phyloP scores from a whole-genome alignment of 2,113 vertebrate species.

The Scalopus aquaticus region DNA sequence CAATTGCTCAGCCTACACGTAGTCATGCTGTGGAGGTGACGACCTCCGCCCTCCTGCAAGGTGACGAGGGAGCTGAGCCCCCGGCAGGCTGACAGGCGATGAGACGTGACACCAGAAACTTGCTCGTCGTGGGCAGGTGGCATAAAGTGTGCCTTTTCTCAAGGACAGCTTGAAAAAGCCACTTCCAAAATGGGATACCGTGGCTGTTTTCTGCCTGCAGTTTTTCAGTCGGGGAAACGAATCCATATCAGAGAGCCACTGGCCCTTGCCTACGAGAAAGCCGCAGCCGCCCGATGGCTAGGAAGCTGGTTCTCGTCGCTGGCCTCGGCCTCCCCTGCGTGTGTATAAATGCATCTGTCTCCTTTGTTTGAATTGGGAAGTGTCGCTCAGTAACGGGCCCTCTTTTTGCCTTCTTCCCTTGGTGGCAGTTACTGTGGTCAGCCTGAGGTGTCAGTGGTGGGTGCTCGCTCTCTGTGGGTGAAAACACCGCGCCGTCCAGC shows the following conservation, averaged over 20 bases:
- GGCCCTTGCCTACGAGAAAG: too few species aligned
- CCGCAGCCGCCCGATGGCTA: too few species aligned
- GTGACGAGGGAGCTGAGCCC: neutral
- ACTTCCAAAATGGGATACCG: slow-evolving; percentile 39
- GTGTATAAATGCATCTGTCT: slow-evolving; percentile 12
- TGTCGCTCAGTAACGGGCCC: neutral
- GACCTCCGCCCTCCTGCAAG: neutral
- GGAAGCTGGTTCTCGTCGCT: slow-evolving; percentile 35
- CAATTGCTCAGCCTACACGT: neutral
- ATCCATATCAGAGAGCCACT: slow-evolving; percentile 62
- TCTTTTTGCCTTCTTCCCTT: slow-evolving; percentile 7
- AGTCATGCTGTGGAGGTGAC: neutral
- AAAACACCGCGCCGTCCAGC: neutral
- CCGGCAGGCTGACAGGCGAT: neutral
- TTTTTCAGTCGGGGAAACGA: slow-evolving; percentile 55
- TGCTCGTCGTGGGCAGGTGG: neutral
- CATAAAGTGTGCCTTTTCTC: slow-evolving; percentile 69
- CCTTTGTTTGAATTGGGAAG: slow-evolving; percentile 35
- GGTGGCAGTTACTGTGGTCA: neutral
- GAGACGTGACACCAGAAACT: too few species aligned
- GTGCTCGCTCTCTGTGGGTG: neutral
- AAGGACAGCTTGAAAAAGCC: slow-evolving; percentile 65
- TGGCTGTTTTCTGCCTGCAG: slow-evolving; percentile 40
- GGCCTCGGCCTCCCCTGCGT: neutral
- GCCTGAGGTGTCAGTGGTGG: neutral